Evolutionary conservation across 2,113 vertebrate genomes (phyloP), one percentile per base, ranked within the genome.

Genomic region (Calidris pugnax): DNA sequence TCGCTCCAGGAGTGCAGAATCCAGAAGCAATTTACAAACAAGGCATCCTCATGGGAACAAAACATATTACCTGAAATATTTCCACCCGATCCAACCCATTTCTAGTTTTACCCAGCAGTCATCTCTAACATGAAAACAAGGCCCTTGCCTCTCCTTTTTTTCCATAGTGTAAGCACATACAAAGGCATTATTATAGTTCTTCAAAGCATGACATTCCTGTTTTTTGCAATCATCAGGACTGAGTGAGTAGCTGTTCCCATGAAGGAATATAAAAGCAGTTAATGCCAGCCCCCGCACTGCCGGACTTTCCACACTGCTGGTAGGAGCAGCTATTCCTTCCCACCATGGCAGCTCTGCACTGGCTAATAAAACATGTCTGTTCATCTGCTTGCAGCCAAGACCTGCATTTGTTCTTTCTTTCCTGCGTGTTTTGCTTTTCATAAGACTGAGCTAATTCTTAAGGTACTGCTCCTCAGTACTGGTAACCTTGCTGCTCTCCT

Each of bases 281-380:
- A 63, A 64, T n/a, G 14, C 0, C 2, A 74, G 47, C 22, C 37
- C 27, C 48, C 14, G 13, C 9, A 6, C 24, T 27, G 28, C 19
- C 1, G 6, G 56, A 37, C 26, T 74, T 83, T 23, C 57, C 45
- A 24, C 14, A 32, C 47, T 81, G n/a, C 57, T 64, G 7, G 26
- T 45, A 59, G n/a, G 1, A 59, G 23, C 43, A 53, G 22, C n/a
- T 80, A 73, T 56, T 88, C n/a, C 48, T 63, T 78, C 50, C 43
- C 2, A 0, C 35, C 5, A 0, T 2, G n/a, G 55, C 3, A 0
- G 41, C 55, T 63, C 24, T 23, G 33, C 10, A 4, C 27, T 64
- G 53, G 48, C 59, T 67, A 71, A 82, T 47, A 87, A 84, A 87
- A 30, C 51, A 63, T 12, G 15, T 51, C 35, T 33, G 21, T 18